Evolutionary conservation across 1,140 invertebrate species (phyloP).

Genomic region (Atopsyche davidsoni): DNA sequence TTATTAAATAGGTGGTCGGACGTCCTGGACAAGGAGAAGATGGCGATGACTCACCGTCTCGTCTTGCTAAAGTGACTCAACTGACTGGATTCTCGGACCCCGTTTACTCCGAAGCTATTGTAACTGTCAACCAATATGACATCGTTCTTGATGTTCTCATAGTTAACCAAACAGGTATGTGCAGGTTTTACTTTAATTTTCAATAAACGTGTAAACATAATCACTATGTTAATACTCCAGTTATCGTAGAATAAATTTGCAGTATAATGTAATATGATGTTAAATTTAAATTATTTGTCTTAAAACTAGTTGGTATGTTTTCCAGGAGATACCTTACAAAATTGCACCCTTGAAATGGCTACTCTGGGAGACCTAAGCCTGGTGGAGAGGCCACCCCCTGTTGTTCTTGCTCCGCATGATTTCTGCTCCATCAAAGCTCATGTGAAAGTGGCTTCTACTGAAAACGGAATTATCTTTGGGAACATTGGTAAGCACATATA

Average conservation of each 20-base stretch:
- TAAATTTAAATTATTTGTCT: neutral
- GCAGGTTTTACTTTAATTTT: too few relatives aligned
- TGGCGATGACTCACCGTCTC: conserved; percentile 24
- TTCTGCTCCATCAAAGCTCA: conserved; percentile 98
- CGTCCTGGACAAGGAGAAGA: conserved; percentile 28
- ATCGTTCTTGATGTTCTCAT: conserved; percentile 95
- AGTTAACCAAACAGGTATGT: conserved; percentile 90
- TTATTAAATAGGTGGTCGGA: conserved; percentile 28
- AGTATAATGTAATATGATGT: too few relatives aligned
- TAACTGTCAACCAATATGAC: conserved; percentile 99
- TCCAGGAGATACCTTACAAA: conserved; percentile 87
- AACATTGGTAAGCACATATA: conserved; percentile 94
- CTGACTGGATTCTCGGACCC: conserved; percentile 99
- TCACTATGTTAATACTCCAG: neutral
- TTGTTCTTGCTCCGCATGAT: conserved; percentile 93
- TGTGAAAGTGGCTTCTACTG: conserved; percentile 91
- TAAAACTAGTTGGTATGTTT: conserved; percentile 18
- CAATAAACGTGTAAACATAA: too few relatives aligned
- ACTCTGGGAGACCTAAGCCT: conserved; percentile 96
- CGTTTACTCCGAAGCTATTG: conserved; percentile 98
- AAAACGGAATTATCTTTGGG: conserved; percentile 99
- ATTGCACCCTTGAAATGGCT: conserved; percentile 94
- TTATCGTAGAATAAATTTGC: too few relatives aligned
- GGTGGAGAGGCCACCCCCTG: conserved; percentile 93
- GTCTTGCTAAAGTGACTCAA: conserved; percentile 70